These are phyloP conservation scores for Cephus pulcher DNA, from an alignment of 2,888 invertebrate genomes.

Conservation along the genomic window DNA sequence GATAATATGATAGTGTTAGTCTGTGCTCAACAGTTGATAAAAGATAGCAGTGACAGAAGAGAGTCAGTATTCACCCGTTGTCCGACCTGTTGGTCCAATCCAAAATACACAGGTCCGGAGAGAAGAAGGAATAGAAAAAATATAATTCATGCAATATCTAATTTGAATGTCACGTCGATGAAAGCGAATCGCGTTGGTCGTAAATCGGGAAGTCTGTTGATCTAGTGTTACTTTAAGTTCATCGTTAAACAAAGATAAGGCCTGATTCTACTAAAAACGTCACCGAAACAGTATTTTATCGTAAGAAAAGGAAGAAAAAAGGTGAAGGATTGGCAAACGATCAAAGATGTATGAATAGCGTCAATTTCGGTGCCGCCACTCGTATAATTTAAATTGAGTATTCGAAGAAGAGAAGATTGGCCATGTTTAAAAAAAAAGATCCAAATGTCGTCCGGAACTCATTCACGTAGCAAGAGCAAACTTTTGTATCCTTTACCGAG, in stretches of 20 bases:
- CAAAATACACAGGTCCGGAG: background rate
- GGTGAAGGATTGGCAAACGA: background rate
- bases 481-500: conserved; percentile 14
- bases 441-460: conserved; percentile 17
- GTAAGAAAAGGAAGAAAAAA: background rate
- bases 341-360: background rate
- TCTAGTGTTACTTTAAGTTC: background rate
- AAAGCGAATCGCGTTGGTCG: background rate
- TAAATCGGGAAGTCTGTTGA: background rate
- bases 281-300: background rate
- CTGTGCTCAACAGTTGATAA: conserved; percentile 63
- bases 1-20: conserved; percentile 60
- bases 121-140: background rate
- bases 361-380: background rate
- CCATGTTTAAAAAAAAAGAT: conserved; percentile 2
- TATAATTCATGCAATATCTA: background rate
- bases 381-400: background rate
- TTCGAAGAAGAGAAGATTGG: background rate
- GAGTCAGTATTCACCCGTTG: conserved; percentile 56
- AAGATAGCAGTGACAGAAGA: conserved; percentile 62
- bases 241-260: background rate
- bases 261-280: background rate
- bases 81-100: conserved; percentile 45
- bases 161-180: background rate
- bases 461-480: conserved; percentile 14